Evolutionary conservation across 2,797 vertebrate species (phyloP), one percentile per base, ranked within the genome.

Genomic region (Phrynocephalus forsythii): DNA sequence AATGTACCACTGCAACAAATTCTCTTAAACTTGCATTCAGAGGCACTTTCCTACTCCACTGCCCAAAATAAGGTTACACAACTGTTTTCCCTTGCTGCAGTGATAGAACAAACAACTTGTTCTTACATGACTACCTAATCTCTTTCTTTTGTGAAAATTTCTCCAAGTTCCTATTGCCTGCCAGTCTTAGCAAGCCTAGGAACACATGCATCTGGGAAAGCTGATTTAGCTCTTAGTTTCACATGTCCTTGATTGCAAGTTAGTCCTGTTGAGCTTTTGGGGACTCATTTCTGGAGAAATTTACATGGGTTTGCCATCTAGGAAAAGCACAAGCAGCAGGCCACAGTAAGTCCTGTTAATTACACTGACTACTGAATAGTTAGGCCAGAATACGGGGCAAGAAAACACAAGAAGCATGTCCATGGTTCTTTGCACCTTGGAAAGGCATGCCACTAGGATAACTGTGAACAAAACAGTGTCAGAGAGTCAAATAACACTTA

Each of bases 81-180:
- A 73, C 30, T 68, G 7, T 48, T 38, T 82, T 87, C 73, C 83
- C 24, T 56, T 20, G n/a, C 11, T 52, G 66, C 20, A 9, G 75
- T 69, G 28, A 85, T 2, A 75, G 50, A 84, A 84, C 50, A 73
- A 72, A 82, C 16, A 77, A 60, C 71, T 48, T 84, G 33, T 66
- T 76, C 60, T 66, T 44, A n/a, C 33, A 66, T 66, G 71, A 38
- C 56, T 77, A 84, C 56, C 72, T 76, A 68, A 82, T 71, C 67
- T 69, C 18, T 84, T 76, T 66, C 38, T 66, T 60, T 56, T n/a
- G 33, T 15, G 8, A 81, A 81, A 44, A 66, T 81, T 38, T 81
- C 50, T 60, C 69, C 69, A 33, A 10, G 20, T 56, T 69, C 4
- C 33, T 26, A 84, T 50, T 52, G 20, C 18, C 28, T 83, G 18